phyloP scores from a whole-genome alignment of 2,888 invertebrate species.

The Thyatira batis region DNA sequence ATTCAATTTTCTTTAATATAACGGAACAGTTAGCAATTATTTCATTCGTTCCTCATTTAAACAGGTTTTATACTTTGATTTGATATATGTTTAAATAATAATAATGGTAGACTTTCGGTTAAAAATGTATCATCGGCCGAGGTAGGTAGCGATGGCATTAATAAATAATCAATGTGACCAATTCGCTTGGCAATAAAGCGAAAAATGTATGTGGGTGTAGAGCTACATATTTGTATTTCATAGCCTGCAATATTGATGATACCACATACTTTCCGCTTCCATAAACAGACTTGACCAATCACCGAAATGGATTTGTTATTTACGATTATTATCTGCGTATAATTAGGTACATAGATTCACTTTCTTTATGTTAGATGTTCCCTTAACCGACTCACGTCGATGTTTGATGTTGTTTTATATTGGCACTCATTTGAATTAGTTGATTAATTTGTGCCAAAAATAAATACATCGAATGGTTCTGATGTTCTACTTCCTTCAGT shows the following conservation, averaged over 20 bases:
- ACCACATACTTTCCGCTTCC: slow-evolving; percentile 26
- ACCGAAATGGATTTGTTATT: slow-evolving; percentile 17
- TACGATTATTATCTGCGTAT: background rate
- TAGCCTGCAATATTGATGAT: slow-evolving; percentile 38
- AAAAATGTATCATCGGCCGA: slow-evolving; percentile 57
- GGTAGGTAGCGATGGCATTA: slow-evolving; percentile 55
- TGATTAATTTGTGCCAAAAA: background rate
- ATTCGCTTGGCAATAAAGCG: slow-evolving; percentile 27
- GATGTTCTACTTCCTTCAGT: too few relatives aligned
- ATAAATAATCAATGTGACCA: slow-evolving; percentile 71
- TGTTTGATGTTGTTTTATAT: background rate
- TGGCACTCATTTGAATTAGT: background rate
- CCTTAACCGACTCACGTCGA: background rate
- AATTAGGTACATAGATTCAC: slow-evolving; percentile 3
- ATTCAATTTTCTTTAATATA: too few relatives aligned
- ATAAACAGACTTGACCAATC: slow-evolving; percentile 29
- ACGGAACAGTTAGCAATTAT: background rate
- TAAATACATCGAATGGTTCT: too few relatives aligned
- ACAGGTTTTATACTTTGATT: slow-evolving; percentile 19
- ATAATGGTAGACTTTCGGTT: slow-evolving; percentile 47
- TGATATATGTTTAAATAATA: slow-evolving; percentile 40
- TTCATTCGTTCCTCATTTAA: background rate
- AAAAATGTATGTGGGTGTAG: background rate
- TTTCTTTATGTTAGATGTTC: background rate
- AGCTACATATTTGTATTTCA: slow-evolving; percentile 27